Evolutionary conservation across 1,140 invertebrate genomes (phyloP), one percentile per base, ranked within the genome.

Genomic region (Euwallacea fornicatus): DNA sequence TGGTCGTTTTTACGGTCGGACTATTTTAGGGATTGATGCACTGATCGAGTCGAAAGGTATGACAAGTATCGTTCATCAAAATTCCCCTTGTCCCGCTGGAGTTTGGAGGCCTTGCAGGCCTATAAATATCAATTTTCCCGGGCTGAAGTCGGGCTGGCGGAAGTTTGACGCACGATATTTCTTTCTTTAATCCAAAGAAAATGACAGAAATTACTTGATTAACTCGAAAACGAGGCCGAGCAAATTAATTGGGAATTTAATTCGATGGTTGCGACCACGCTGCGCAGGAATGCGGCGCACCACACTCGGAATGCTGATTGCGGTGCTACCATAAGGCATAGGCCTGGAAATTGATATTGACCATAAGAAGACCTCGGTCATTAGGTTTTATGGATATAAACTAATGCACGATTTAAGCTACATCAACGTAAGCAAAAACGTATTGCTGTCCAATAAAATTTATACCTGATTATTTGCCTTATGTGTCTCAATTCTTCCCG

Each of bases 21-120:
- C 77, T 79, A 79, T 79, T 79, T 79, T 77, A 72, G 75, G 78
- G 77, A 33, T 76, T 79, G 78, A 79, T 78, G 76, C 77, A 79
- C 69, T 16, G 76, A 73, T 73, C 77, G 63, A 77, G 78, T 78
- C 77, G 56, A 73, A 59, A 16, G 59, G 67, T 76, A 72, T 78
- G 78, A 79, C 78, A 77, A 73, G 64, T 44, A 71, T 72, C 73
- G 75, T 79, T 74, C 76, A 74, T 79, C 76, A 78, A 75, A 72
- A 33, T 4, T 33, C 21, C 21, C 69, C 72, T 54, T 65, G 53
- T 68, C 42, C 60, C 68, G 69, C 42, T 42, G 11, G 42, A 42
- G n/a, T 42, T 41, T 44, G 11, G 44, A 62, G 59, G 43, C 59
- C 59, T n/a, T 43, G 0, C n/a, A 42, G 41, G n/a, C 42, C 59